Base-by-base conservation (phyloP, 2,797 vertebrate genomes). In the Alcedo atthis region DNA sequence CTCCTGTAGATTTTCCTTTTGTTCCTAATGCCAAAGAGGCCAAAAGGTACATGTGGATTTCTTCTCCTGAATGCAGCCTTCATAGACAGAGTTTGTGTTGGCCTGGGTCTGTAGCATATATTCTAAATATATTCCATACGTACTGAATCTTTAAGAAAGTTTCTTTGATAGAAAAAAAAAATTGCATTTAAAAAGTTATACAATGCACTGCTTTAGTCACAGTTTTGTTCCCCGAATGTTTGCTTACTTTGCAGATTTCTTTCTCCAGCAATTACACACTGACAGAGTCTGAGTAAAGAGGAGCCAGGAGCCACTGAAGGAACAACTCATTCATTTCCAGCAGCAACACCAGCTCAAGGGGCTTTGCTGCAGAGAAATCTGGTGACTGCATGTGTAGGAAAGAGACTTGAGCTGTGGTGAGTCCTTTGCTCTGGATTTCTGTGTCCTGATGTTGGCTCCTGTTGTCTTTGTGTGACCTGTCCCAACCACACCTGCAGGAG, bases 41-140 rank as follows among this genome's bases (percentile, higher is more conserved):
- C 57, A 61, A 77, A 82, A 93, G 57, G 37, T 46, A 46, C 64
- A 69, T 15, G 19, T 73, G 54, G 81, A 64, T 67, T 71, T 74
- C 28, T 85, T 77, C 37, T 80, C 17, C 35, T 19, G 79, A 63
- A 90, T 46, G 25, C 62, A 89, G 26, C 26, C n/a, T 54, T 26
- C 57, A 32, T 13, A 62, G 48, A 26, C 14, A 58, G 57, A 32
- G 17, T 2, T 77, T 73, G 48, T 43, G n/a, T 42, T 85, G 58
- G 33, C 33, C 46, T 57, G 51, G 4, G 35, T 62, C 55, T 82
- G 10, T 32, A 53, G 49, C 26, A 35, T 24, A 46, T 28, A 54
- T 76, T 84, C 24, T 26, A 81, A 90, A 66, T 6, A 46, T 28
- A 54, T 76, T 84, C 24, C 32, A 81, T 89, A 66, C 7, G 25